Percentiles rank a stretch among this genome's conserved stretches.
Evolutionary conservation across 2,797 vertebrate species (phyloP).

Genomic region (Urophycis tenuis): DNA sequence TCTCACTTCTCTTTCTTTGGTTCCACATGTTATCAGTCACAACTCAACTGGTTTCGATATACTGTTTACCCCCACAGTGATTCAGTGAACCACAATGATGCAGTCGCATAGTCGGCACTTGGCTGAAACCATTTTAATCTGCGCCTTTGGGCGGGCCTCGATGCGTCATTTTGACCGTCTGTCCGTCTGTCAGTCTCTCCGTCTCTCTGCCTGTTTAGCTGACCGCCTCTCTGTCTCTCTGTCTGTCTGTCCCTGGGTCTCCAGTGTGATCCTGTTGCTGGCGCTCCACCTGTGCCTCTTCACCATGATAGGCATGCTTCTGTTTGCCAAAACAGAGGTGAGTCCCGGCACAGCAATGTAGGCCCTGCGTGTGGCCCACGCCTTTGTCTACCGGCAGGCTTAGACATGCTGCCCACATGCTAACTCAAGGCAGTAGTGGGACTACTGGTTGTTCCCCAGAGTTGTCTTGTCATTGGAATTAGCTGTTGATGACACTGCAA

Average conservation of each 20-base stretch:
- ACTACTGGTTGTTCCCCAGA: not conserved
- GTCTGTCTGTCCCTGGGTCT: slow-evolving; percentile 10
- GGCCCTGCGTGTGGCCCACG: not conserved
- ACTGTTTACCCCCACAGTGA: no score
- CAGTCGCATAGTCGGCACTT: no score
- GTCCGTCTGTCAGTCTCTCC: no score
- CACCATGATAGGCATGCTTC: slow-evolving; percentile 90
- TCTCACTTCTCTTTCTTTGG: no score
- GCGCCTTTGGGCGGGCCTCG: no score
- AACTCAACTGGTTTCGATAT: no score
- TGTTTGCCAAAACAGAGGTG: slow-evolving; percentile 84
- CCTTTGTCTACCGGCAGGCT: not conserved
- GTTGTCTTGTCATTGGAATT: not conserved
- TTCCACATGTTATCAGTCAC: no score
- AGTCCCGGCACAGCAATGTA: slow-evolving; percentile 17
- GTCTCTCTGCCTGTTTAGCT: no score
- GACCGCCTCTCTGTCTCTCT: not conserved
- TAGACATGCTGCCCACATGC: not conserved
- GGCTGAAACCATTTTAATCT: no score
- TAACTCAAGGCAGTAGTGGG: not conserved
- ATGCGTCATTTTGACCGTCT: no score
- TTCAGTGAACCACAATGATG: no score
- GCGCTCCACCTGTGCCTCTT: slow-evolving; percentile 86
- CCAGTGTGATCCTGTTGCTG: slow-evolving; percentile 83
- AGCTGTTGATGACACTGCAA: no score